A percentile compares a stretch with the other conserved stretches of the same genome.
phyloP scores from a whole-genome alignment of 2,113 vertebrate genomes.

The Chinchilla lanigera region DNA sequence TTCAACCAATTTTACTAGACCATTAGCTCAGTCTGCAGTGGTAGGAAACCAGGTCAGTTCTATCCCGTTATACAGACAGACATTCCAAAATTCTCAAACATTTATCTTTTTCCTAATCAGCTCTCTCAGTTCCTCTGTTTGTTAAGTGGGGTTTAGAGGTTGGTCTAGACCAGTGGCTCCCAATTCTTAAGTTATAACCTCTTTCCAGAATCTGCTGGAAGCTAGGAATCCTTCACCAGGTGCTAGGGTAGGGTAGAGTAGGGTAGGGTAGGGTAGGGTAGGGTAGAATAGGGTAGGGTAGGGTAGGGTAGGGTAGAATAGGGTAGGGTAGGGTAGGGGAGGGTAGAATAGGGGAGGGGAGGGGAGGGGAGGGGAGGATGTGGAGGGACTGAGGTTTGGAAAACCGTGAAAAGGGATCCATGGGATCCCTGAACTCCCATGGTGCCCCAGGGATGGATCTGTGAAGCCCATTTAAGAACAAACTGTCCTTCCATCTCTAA shows the following conservation, averaged over 20 bases:
- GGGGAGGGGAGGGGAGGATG: no score
- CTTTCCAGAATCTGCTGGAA: neutral
- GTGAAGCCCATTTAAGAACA: neutral
- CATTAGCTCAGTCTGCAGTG: slow-evolving; percentile 78
- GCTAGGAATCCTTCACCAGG: neutral
- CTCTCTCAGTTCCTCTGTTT: slow-evolving; percentile 34
- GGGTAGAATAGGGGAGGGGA: no score
- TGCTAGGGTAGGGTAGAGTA: neutral
- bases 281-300: no score
- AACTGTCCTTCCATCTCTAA: neutral
- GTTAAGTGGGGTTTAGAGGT: neutral
- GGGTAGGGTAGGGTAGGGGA: no score
- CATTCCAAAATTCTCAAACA: slow-evolving; percentile 49
- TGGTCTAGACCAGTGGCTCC: neutral
- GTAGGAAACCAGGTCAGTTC: slow-evolving; percentile 72
- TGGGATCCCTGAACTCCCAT: neutral
- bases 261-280: no score
- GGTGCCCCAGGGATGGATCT: neutral
- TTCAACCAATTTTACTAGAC: slow-evolving; percentile 72
- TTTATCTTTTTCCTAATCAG: neutral
- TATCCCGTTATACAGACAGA: slow-evolving; percentile 14
- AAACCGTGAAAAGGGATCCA: neutral
- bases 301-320: no score
- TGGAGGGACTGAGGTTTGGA: neutral
- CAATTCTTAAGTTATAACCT: slow-evolving; percentile 11